Evolutionary conservation across 2,113 vertebrate species (phyloP), one percentile per base, ranked within the genome.

Genomic region (Montifringilla adamsi): DNA sequence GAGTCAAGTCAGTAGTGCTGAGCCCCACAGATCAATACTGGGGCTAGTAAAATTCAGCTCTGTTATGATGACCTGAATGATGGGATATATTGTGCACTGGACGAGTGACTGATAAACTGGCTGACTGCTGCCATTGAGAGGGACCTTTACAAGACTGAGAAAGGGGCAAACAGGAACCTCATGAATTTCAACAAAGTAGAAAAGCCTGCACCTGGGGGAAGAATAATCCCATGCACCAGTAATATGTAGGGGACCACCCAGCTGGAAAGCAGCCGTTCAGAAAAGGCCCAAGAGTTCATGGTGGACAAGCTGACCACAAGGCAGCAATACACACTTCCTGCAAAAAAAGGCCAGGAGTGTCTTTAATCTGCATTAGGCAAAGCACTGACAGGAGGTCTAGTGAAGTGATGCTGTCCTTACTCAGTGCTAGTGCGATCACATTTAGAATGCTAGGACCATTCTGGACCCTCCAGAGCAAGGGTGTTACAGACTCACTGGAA

Each of bases 201-300:
- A 70, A 84, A 35, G n/a, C 8, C 33, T 55, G 20, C 9, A 22
- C 10, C 5, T 1, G 3, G 4, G 4, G 11, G 14, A 47, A 19
- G 22, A 49, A 52, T 49, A 69, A 46, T 4, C 5, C 3, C 6
- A 37, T 27, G 15, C 10, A 46, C 11, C 8, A 46, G 35, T n/a
- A 41, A 31, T 3, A 5, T 41, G 6, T 12, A 59, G 28, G 7
- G 14, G 13, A 8, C 3, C 6, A 39, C 9, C 10, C 10, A 59
- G 3, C 9, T n/a, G 17, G 8, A 91, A 89, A 77, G 22, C 7
- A 69, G 24, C 27, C 33, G 23, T 73, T 70, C 33, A 69, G 66
- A 35, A 43, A 27, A 74, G 10, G 3, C 1, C 4, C 5, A 58
- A 16, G n/a, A 21, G 6, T 76, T 63, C 8, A 13, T 0, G 0